These are phyloP conservation scores for Corythaeola cristata DNA, from an alignment of 2,113 vertebrate species.

Conservation along the genomic window DNA sequence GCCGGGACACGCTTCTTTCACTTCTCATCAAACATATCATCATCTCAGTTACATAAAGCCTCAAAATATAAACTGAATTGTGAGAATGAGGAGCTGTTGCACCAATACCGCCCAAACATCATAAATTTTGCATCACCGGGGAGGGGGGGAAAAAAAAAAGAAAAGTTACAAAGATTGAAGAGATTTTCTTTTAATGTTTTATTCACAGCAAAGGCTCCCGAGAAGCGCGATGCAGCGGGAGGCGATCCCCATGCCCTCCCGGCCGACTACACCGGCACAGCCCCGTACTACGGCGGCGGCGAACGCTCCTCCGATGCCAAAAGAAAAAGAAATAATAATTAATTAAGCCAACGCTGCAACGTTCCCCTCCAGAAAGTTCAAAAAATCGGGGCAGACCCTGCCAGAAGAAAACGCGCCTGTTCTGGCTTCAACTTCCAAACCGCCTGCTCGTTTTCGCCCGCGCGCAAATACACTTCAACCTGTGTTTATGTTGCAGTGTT, in stretches of 20 bases:
- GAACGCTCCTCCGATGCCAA: not conserved
- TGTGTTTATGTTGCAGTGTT: rapidly evolving
- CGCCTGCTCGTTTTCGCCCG: not conserved
- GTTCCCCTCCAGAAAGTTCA: conserved; percentile 24
- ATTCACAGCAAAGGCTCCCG: not conserved
- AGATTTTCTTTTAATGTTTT: conserved; percentile 29
- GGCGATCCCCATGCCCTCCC: not conserved
- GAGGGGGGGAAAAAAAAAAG: rapidly evolving
- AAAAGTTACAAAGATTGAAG: not conserved
- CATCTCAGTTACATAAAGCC: conserved; percentile 37
- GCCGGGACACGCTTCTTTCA: not conserved
- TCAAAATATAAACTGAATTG: conserved; percentile 23
- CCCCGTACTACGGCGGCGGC: not conserved
- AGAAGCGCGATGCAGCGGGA: not conserved
- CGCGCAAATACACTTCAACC: rapidly evolving
- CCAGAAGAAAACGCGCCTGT: not conserved
- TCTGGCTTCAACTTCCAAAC: not conserved
- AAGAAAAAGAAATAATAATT: not conserved
- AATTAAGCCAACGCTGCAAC: not conserved
- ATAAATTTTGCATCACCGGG: conserved; percentile 13
- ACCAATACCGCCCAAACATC: conserved; percentile 41
- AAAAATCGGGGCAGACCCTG: not conserved
- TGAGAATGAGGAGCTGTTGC: conserved; percentile 25
- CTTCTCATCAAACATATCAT: not conserved
- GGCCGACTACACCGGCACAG: not conserved